Evolutionary conservation across 92 coral and sea anemone species (phyloP), one percentile per base, ranked within the genome.

Genomic region (Diadumene lineata): DNA sequence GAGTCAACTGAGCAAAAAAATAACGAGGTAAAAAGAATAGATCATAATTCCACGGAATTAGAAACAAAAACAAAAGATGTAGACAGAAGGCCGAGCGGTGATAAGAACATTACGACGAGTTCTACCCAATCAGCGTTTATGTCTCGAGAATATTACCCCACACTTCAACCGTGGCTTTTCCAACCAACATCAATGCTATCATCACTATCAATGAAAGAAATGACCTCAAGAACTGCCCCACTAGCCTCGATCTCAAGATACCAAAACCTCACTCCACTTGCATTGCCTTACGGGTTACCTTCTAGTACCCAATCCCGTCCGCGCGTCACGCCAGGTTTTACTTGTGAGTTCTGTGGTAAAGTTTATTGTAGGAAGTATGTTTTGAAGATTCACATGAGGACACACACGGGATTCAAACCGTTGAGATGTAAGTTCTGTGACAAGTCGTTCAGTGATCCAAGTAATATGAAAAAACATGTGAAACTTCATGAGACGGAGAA

Each of bases 351-450:
- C 56, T 96, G 99, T 63, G 99, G 99, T 9, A 96, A 96, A 43
- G 97, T 90, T n/a, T 96, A 96, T 76, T 96, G 99, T 70, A 60
- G 99, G 38, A 92, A 92, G 48, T 96, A 96, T 68, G 99, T 96
- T 38, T 65, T 96, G 78, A 96, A 96, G 75, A 96, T 96, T 32
- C 99, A 96, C 84, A 96, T 91, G 99, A 81, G 99, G 64, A 96
- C 99, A 73, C 99, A 96, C 74, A 96, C 99, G 0, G 99, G 99
- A 18, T 90, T 91, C 87, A 96, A 96, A 74, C 99, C 99, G 10
- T 84, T 96, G 71, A 93, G 82, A 44, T 96, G 99, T 68, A 96
- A 92, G 26, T 97, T 96, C 50, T 96, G 99, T 64, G 92, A 90
- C 79, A 96, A 96, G 80, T 91, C 99, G 24, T 96, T 96, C 78